Percentiles rank a stretch among this genome's conserved stretches.
phyloP scores from a whole-genome alignment of 2,113 vertebrate species.

The Petromus typicus region DNA sequence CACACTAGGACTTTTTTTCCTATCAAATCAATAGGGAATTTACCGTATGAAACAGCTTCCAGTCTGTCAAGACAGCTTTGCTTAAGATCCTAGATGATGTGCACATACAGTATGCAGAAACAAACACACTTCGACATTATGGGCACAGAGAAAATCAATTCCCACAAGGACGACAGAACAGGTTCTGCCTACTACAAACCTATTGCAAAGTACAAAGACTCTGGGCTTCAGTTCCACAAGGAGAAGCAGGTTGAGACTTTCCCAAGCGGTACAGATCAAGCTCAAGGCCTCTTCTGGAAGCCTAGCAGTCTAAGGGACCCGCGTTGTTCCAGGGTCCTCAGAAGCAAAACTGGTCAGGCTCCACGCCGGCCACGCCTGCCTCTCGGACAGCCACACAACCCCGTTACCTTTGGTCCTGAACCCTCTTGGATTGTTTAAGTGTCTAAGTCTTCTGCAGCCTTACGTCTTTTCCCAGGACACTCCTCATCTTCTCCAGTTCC shows the following conservation, averaged over 20 bases:
- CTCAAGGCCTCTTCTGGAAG: slow-evolving; percentile 83
- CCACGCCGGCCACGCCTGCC: slow-evolving; percentile 78
- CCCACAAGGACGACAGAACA: slow-evolving; percentile 86
- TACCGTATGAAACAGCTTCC: slow-evolving; percentile 84
- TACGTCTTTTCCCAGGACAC: slow-evolving; percentile 91
- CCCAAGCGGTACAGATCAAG: slow-evolving; percentile 82
- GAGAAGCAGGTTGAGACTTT: slow-evolving; percentile 82
- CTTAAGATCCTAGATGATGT: slow-evolving; percentile 84
- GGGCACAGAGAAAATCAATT: slow-evolving; percentile 86
- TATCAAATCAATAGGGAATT: slow-evolving; percentile 89
- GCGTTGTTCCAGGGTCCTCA: slow-evolving; percentile 78
- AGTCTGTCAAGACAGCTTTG: slow-evolving; percentile 86
- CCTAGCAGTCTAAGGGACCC: slow-evolving; percentile 82
- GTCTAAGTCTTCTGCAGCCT: slow-evolving; percentile 91
- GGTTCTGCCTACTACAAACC: slow-evolving; percentile 88
- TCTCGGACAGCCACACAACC: slow-evolving; percentile 67
- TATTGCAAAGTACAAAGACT: slow-evolving; percentile 87
- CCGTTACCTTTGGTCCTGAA: slow-evolving; percentile 95
- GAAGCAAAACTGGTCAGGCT: slow-evolving; percentile 78
- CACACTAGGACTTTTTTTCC: too few relatives aligned
- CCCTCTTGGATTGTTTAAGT: slow-evolving; percentile 97
- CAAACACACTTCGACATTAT: too few relatives aligned
- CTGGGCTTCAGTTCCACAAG: slow-evolving; percentile 87
- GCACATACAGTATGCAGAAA: too few relatives aligned
- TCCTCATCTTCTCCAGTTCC: slow-evolving; percentile 85